Conservation (phyloP, 2,797 vertebrate genomes). For the Limnodromus scolopaceus region DNA sequence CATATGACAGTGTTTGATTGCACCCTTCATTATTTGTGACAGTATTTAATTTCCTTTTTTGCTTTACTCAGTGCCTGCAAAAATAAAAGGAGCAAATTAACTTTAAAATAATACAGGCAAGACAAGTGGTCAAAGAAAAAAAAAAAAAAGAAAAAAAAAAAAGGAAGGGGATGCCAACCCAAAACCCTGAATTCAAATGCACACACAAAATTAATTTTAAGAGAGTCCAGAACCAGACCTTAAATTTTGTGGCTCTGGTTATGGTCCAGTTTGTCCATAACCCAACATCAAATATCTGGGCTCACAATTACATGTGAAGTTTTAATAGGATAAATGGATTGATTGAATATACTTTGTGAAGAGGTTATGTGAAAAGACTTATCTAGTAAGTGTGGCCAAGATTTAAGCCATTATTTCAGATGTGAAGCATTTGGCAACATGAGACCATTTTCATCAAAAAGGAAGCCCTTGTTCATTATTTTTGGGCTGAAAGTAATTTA, state of each 20-base stretch:
- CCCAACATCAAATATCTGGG: neutral
- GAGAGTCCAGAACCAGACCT: neutral
- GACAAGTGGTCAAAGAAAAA: neutral
- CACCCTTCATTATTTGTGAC: conserved; percentile 5
- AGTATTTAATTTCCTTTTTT: conserved; percentile 19
- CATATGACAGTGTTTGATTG: neutral
- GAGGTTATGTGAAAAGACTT: conserved; percentile 74
- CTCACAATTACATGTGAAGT: neutral
- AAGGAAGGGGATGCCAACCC: neutral
- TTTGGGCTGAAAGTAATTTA: conserved; percentile 55
- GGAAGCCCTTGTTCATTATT: conserved; percentile 57
- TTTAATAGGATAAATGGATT: conserved; percentile 14
- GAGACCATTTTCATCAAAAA: conserved; percentile 64
- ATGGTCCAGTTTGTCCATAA: neutral
- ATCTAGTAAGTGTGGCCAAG: conserved; percentile 63
- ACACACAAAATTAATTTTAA: neutral
- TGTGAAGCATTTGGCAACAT: conserved; percentile 67
- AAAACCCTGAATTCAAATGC: neutral
- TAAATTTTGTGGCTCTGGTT: neutral
- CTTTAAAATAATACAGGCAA: neutral
- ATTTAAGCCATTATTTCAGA: conserved; percentile 72
- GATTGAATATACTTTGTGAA: conserved; percentile 66
- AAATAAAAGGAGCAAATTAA: conserved; percentile 24
- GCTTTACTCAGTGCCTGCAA: neutral
- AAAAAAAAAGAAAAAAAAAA: neutral